Base-by-base conservation (phyloP, 2,888 invertebrate genomes). In the Doris montereyensis region DNA sequence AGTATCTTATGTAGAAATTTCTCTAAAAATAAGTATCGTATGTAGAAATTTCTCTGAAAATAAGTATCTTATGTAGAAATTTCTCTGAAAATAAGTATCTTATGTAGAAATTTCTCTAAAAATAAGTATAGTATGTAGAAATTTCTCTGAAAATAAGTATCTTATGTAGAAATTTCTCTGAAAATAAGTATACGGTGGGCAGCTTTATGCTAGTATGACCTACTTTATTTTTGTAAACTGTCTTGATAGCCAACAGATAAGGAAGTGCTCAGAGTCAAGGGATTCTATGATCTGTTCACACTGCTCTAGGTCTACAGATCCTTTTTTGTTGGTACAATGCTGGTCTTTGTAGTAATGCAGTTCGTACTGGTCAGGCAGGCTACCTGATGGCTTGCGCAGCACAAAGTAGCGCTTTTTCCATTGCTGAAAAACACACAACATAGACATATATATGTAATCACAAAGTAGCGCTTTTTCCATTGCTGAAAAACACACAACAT, bases 361-460 rank as follows among this genome's bases (percentile, higher is more conserved):
- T 90, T 96, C 95, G 93, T 96, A 98, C 92, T 97, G 97, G 79
- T 96, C 97, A 76, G 98, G 98, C 88, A 97, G 94, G 91, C 97
- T 96, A 85, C 97, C 96, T 57, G 95, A 95, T 91, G 97, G 96
- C 85, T 96, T 95, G 82, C 86, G 86, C 87, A 98, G 93, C 85
- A 96, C 95, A 92, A 98, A 98, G 96, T 97, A 98, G 88, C 98
- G 94, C 91, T 95, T 94, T 91, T 97, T 95, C 98, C 98, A 98
- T 93, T 97, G 95, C 98, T 98, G 92, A 71, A 72, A 75, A 34
- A 65, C 17, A 68, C 17, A 8, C n/a, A 32, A 58, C n/a, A 13
- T 24, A 10, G 52, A 10, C 8, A 10, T 8, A 8, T 10, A 52
- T 10, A 52, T 13, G 2, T 32, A 58, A 58, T 30, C 32, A 35